Percentiles rank a stretch among this genome's conserved stretches.
phyloP scores from a whole-genome alignment of 2,888 invertebrate genomes.

The Orgyia antiqua region DNA sequence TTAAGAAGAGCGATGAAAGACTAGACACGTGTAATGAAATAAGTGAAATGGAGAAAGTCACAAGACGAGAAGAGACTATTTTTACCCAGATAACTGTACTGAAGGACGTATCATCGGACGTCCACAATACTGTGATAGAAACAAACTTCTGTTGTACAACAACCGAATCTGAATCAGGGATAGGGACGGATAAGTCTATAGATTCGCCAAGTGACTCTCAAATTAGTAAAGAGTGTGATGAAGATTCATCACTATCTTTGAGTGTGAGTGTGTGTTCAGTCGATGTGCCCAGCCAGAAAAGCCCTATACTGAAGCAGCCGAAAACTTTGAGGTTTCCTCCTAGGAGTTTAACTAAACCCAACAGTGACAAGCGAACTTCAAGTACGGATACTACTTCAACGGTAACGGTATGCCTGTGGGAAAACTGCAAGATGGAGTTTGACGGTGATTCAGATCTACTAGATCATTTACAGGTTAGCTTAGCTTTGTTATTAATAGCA shows the following conservation, averaged over 20 bases:
- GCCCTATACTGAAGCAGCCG: conserved; percentile 88
- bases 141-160: conserved; percentile 61
- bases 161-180: conserved; percentile 67
- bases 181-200: conserved; percentile 70
- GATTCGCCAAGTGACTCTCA: conserved; percentile 71
- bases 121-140: conserved; percentile 66
- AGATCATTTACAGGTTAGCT: conserved; percentile 90
- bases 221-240: conserved; percentile 69
- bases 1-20: conserved; percentile 13
- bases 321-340: conserved; percentile 90
- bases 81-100: conserved; percentile 70
- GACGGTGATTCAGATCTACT: conserved; percentile 89
- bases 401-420: conserved; percentile 86
- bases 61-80: conserved; percentile 62
- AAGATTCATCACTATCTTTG: conserved; percentile 64
- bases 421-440: conserved; percentile 87
- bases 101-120: conserved; percentile 66
- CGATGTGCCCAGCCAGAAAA: conserved; percentile 75
- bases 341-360: conserved; percentile 55
- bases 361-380: conserved; percentile 49
- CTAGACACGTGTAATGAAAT: conserved; percentile 36
- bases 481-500: too few species aligned
- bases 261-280: conserved; percentile 64
- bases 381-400: conserved; percentile 66
- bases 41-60: conserved; percentile 56